A percentile compares a stretch with the other conserved stretches of the same genome.
Conservation (phyloP, 2,113 vertebrate species). For the Bos javanicus region DNA sequence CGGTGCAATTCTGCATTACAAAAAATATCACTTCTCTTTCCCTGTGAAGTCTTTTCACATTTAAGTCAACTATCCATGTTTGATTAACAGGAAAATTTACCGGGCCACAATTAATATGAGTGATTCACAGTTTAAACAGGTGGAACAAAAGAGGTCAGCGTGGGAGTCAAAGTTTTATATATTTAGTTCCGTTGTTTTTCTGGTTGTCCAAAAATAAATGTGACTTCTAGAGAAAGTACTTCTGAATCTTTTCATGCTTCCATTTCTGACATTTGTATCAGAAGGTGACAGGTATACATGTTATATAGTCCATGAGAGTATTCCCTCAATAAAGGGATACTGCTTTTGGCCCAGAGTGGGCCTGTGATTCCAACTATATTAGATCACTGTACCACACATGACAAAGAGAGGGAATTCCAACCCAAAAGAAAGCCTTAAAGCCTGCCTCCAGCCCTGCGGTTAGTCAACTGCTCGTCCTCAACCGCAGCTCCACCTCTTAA, state of each 20-base stretch:
- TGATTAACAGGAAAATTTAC: constrained; percentile 12
- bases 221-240: background rate
- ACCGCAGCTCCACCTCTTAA: background rate
- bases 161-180: background rate
- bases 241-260: background rate
- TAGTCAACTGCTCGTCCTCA: background rate
- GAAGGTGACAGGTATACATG: background rate
- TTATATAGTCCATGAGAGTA: background rate
- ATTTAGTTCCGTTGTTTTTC: background rate
- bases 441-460: background rate
- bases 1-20: background rate
- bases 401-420: background rate
- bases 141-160: background rate
- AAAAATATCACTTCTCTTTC: background rate
- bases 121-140: constrained; percentile 28
- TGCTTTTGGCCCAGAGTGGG: background rate
- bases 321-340: background rate
- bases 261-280: background rate
- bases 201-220: background rate
- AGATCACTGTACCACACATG: background rate
- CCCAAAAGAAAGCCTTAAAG: background rate
- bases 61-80: constrained; percentile 9
- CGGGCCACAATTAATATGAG: background rate
- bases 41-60: background rate
- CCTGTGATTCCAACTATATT: background rate